Evolutionary conservation across 2,888 invertebrate species (phyloP).

Genomic region (Sarcophaga carnaria): DNA sequence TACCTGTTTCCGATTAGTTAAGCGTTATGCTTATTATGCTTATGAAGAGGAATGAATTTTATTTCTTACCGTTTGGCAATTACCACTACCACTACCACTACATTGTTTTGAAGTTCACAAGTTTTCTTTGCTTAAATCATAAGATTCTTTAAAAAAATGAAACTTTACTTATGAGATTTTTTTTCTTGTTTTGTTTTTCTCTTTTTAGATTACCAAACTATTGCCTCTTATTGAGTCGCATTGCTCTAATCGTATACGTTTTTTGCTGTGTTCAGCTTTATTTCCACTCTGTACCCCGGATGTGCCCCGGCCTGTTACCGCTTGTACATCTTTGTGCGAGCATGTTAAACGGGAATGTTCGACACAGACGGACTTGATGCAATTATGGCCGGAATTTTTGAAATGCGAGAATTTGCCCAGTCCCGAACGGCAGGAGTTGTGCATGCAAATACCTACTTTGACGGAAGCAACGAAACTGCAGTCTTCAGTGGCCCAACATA

Average conservation of each 20-base stretch:
- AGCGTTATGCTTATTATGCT: constrained; percentile 60
- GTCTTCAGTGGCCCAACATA: constrained; percentile 34
- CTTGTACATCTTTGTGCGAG: constrained; percentile 93
- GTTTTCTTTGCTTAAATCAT: neutral
- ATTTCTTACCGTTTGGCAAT: constrained; percentile 23
- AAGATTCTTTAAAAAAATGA: neutral
- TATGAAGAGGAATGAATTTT: constrained; percentile 47
- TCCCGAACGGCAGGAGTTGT: constrained; percentile 86
- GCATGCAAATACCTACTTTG: constrained; percentile 86
- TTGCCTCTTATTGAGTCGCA: constrained; percentile 89
- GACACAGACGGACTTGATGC: constrained; percentile 84
- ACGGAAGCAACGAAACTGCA: constrained; percentile 40
- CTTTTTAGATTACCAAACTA: constrained; percentile 87
- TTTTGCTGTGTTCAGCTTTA: constrained; percentile 94
- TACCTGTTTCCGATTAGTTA: constrained; percentile 68
- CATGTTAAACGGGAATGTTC: constrained; percentile 88
- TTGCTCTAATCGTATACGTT: constrained; percentile 91
- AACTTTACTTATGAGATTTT: constrained; percentile 22
- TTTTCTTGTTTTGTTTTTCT: constrained; percentile 65
- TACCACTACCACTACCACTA: no score
- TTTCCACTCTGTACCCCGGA: constrained; percentile 95
- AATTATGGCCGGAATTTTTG: constrained; percentile 88
- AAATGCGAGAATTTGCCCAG: constrained; percentile 92
- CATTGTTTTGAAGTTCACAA: no score
- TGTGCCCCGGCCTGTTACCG: constrained; percentile 91